Evolutionary conservation across 2,113 vertebrate genomes (phyloP).

Genomic region (Tychaedon coryphoeus): DNA sequence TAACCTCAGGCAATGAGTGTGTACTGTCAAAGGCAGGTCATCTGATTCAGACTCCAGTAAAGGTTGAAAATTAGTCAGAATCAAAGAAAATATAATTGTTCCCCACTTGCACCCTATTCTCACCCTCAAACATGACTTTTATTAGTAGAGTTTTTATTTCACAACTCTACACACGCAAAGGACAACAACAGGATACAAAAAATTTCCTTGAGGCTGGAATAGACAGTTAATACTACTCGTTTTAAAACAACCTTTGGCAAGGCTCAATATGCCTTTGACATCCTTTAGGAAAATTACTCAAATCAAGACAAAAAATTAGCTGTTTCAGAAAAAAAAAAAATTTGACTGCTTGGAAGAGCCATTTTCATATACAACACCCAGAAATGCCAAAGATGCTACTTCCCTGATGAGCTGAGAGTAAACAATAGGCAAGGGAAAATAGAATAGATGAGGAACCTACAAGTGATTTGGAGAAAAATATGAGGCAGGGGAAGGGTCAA

Average conservation of each 20-base stretch:
- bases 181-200: not conserved
- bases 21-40: constrained; percentile 32
- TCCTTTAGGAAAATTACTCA: not conserved
- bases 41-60: constrained; percentile 49
- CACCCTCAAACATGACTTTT: not conserved
- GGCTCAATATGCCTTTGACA: not conserved
- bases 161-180: not conserved
- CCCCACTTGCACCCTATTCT: not conserved
- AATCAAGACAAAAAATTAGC: not conserved
- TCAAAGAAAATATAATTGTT: constrained; percentile 31
- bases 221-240: not conserved
- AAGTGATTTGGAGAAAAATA: not conserved
- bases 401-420: not conserved
- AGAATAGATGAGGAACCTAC: not conserved
- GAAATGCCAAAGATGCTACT: not conserved
- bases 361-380: not conserved
- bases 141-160: not conserved
- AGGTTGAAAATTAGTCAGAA: constrained; percentile 54
- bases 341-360: not conserved
- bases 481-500: not conserved
- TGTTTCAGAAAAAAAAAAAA: not conserved
- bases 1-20: constrained; percentile 9
- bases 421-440: not conserved
- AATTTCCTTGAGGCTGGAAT: not conserved
- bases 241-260: not conserved